Evolutionary conservation across 2,797 vertebrate genomes (phyloP).

Genomic region (Oreochromis mossambicus): DNA sequence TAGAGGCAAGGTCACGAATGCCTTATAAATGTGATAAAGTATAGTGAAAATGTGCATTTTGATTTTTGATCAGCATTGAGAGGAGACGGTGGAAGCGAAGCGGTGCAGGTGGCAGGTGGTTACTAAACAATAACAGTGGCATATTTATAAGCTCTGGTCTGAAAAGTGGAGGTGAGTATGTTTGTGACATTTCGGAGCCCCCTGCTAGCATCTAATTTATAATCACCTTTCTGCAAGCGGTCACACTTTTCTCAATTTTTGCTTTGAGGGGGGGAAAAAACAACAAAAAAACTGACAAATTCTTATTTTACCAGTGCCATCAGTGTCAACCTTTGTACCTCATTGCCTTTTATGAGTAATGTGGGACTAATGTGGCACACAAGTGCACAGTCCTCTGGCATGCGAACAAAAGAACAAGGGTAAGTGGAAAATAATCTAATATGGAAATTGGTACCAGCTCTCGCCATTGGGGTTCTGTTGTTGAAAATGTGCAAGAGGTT

Average conservation of each 20-base stretch:
- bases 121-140: background rate
- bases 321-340: slow-evolving; percentile 28
- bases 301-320: background rate
- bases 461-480: slow-evolving; percentile 9
- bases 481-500: slow-evolving; percentile 35
- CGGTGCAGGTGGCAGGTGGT: background rate
- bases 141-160: background rate
- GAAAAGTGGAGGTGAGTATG: background rate
- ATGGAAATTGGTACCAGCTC: slow-evolving; percentile 14
- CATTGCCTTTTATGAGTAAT: slow-evolving; percentile 24
- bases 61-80: background rate
- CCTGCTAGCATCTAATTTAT: background rate
- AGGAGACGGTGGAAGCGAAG: background rate
- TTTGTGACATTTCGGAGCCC: background rate
- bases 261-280: background rate
- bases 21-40: background rate
- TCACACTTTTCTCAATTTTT: background rate
- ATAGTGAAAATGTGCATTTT: background rate
- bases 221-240: background rate
- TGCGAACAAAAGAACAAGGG: background rate
- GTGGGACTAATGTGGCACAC: background rate
- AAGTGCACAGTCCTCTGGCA: slow-evolving; percentile 3
- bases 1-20: background rate
- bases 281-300: background rate
- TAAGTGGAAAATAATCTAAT: slow-evolving; percentile 22